phyloP scores from a whole-genome alignment of 2,888 invertebrate genomes.

The Cheilosia impressa region DNA sequence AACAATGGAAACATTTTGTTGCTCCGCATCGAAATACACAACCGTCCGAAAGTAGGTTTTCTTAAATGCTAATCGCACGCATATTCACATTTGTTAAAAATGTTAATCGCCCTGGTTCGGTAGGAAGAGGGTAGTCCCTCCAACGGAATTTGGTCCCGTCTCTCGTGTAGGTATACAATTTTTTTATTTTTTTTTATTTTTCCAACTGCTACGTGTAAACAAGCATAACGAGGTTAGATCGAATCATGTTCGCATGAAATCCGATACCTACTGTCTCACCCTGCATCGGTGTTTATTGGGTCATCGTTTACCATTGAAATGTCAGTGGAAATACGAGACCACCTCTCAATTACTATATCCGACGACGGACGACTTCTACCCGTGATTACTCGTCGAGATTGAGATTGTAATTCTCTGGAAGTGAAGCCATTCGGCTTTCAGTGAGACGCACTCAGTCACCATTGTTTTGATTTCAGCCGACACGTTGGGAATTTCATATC shows the following conservation, averaged over 20 bases:
- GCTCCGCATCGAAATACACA: too few species aligned
- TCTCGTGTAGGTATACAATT: neutral
- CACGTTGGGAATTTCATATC: slow-evolving; percentile 4
- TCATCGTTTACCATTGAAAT: slow-evolving; percentile 67
- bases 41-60: slow-evolving; percentile 10
- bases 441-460: neutral
- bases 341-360: slow-evolving; percentile 33
- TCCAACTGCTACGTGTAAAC: neutral
- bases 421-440: slow-evolving; percentile 18
- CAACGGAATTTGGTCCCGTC: too few species aligned
- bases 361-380: slow-evolving; percentile 18
- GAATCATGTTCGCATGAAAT: slow-evolving; percentile 65
- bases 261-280: slow-evolving; percentile 35
- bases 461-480: slow-evolving; percentile 34
- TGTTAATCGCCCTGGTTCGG: slow-evolving; percentile 23
- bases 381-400: slow-evolving; percentile 12
- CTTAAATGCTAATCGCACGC: slow-evolving; percentile 63
- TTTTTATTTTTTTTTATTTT: too few species aligned
- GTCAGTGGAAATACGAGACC: slow-evolving; percentile 66
- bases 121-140: too few species aligned
- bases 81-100: slow-evolving; percentile 63
- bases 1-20: slow-evolving; percentile 48
- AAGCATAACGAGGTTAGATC: slow-evolving; percentile 44
- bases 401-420: slow-evolving; percentile 37
- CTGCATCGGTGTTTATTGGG: slow-evolving; percentile 57